phyloP scores from a whole-genome alignment of 2,113 vertebrate species.

The Irena cyanogastra region DNA sequence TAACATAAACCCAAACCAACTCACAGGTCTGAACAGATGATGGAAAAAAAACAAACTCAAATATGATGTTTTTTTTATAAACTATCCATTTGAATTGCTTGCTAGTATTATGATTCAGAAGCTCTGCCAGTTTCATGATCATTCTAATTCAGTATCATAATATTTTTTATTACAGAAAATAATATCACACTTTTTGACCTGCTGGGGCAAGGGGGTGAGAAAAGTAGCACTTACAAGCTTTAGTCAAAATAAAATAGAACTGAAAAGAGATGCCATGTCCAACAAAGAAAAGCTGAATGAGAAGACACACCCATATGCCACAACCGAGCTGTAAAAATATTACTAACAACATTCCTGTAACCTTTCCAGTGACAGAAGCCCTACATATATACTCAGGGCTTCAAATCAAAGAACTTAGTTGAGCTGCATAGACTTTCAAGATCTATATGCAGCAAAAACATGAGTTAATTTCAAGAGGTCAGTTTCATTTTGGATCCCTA shows the following conservation, averaged over 20 bases:
- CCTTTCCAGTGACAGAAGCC: neutral
- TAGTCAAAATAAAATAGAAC: neutral
- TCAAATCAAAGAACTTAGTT: neutral
- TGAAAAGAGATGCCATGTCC: neutral
- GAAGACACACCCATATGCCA: neutral
- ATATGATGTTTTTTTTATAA: neutral
- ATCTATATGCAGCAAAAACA: neutral
- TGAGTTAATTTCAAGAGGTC: neutral
- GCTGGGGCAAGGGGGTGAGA: neutral
- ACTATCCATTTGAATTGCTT: neutral
- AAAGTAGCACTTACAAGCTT: neutral
- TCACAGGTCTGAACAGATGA: neutral
- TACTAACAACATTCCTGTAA: neutral
- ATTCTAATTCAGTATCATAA: neutral
- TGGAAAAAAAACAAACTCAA: neutral
- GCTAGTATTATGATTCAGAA: neutral
- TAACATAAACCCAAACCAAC: neutral
- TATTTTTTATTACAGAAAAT: neutral
- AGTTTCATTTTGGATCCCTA: neutral
- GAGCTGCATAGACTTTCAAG: neutral
- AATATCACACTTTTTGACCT: neutral
- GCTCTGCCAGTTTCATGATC: neutral
- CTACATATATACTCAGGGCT: neutral
- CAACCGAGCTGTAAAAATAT: accelerated
- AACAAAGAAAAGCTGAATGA: neutral